Evolutionary conservation across 1,140 invertebrate species (phyloP).

Genomic region (Hylyphantes graminicola): DNA sequence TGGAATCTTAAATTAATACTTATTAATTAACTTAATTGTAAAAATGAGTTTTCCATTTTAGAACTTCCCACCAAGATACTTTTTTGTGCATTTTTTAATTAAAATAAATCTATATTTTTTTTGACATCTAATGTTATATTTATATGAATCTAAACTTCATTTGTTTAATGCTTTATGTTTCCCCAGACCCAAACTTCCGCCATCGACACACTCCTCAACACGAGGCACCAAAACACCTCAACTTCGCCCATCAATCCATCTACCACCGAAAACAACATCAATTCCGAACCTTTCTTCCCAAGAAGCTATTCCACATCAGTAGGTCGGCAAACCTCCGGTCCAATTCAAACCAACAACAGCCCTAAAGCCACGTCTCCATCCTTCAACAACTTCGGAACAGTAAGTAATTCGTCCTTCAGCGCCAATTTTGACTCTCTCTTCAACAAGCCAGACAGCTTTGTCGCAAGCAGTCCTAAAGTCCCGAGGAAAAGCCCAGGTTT

Average conservation of each 20-base stretch:
- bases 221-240: conserved; percentile 1
- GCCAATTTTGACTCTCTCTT: conserved; percentile 37
- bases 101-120: too few relatives aligned
- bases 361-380: conserved; percentile 26
- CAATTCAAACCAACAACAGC: not conserved
- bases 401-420: conserved; percentile 25
- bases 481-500: not conserved
- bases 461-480: conserved; percentile 43
- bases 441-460: conserved; percentile 38
- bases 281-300: conserved; percentile 27
- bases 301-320: conserved; percentile 16
- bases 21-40: too few relatives aligned
- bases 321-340: conserved; percentile 29
- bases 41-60: too few relatives aligned
- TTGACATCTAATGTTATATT: too few relatives aligned
- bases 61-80: too few relatives aligned
- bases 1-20: too few relatives aligned
- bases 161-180: not conserved
- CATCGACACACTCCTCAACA: conserved; percentile 19
- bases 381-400: conserved; percentile 18
- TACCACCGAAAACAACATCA: not conserved
- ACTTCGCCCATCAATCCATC: not conserved
- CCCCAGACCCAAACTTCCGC: conserved; percentile 16
- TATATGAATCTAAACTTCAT: not conserved
- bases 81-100: too few relatives aligned